Conservation (phyloP, 1,140 invertebrate species). For the Brachionus koreanus region DNA sequence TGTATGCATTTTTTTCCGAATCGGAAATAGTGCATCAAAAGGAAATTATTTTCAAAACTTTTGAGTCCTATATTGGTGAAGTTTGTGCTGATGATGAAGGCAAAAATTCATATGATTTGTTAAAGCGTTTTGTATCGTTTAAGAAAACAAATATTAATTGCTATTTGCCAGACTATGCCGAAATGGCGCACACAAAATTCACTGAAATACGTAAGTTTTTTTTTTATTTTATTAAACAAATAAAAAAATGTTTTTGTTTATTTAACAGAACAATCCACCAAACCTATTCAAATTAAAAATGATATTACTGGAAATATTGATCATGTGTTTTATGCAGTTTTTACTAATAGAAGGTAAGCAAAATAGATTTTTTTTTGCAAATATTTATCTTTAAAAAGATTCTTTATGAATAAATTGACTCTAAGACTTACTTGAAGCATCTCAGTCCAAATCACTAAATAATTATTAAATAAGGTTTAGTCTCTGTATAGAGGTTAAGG, state of each 20-base stretch:
- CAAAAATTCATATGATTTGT: background rate
- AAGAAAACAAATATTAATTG: conserved; percentile 37
- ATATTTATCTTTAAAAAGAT: too few relatives aligned
- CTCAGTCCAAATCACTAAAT: too few relatives aligned
- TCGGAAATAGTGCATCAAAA: background rate
- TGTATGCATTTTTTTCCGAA: conserved; percentile 24
- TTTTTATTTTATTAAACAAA: too few relatives aligned
- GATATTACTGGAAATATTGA: background rate
- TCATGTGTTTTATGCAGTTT: conserved; percentile 25
- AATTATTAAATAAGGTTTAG: too few relatives aligned
- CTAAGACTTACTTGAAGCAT: too few relatives aligned
- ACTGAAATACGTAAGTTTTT: conserved; percentile 31
- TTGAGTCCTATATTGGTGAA: conserved; percentile 18
- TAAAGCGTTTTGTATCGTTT: background rate
- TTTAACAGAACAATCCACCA: background rate
- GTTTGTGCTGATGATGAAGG: conserved; percentile 32
- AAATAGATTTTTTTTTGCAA: too few relatives aligned
- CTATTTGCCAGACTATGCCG: conserved; percentile 25
- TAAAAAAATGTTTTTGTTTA: too few relatives aligned
- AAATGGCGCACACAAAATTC: conserved; percentile 34
- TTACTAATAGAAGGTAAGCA: background rate
- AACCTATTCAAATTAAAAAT: background rate
- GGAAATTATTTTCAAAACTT: background rate
- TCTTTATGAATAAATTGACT: too few relatives aligned
- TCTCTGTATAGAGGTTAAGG: too few relatives aligned